Evolutionary conservation across 2,797 vertebrate genomes (phyloP).

Genomic region (Semotilus atromaculatus): DNA sequence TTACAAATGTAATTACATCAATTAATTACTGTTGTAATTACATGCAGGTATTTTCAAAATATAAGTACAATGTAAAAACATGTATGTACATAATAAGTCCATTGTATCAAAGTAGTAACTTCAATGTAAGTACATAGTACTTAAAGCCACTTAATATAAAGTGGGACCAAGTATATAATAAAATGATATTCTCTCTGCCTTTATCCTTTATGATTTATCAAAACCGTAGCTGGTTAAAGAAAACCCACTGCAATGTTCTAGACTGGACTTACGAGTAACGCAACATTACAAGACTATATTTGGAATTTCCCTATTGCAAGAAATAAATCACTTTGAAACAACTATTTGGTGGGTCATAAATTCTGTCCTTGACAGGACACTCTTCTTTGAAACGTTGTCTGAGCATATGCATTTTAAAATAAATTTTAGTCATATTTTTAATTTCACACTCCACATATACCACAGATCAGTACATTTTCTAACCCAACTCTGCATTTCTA

Average conservation of each 20-base stretch:
- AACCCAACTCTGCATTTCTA: slow-evolving; percentile 80
- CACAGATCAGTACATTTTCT: slow-evolving; percentile 79
- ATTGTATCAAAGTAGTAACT: too few relatives aligned
- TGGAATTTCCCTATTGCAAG: background rate
- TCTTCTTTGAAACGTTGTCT: background rate
- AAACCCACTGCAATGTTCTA: background rate
- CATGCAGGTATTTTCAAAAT: too few relatives aligned
- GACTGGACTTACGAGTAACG: background rate
- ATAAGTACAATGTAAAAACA: too few relatives aligned
- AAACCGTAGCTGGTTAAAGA: background rate
- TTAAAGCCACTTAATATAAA: too few relatives aligned
- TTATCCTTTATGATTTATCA: background rate
- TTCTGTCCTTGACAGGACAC: background rate
- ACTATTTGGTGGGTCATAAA: background rate
- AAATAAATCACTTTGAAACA: slow-evolving; percentile 22
- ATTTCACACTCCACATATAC: slow-evolving; percentile 56
- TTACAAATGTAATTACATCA: too few relatives aligned
- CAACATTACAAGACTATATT: background rate
- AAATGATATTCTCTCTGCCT: background rate
- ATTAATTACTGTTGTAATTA: too few relatives aligned
- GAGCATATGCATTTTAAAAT: background rate
- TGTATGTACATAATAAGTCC: too few relatives aligned
- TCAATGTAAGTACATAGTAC: too few relatives aligned
- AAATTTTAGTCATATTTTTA: too few relatives aligned
- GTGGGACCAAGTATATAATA: too few relatives aligned